Evolutionary conservation across 2,888 invertebrate species (phyloP).

Genomic region (Hirtodrosophila duncani): DNA sequence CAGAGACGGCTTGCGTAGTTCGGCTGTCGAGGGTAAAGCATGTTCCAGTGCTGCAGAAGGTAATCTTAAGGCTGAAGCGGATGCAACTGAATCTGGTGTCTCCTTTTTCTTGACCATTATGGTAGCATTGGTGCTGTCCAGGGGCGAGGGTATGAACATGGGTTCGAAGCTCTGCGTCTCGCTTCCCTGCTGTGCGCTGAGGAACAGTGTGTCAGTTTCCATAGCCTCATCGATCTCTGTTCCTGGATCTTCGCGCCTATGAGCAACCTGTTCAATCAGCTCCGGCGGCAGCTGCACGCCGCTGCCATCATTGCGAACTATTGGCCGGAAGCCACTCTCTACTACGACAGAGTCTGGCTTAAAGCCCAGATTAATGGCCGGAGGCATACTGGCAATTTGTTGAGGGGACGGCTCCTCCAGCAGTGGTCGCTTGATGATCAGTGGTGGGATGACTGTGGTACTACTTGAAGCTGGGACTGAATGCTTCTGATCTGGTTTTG

Average conservation of each 20-base stretch:
- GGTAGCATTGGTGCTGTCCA: constrained; percentile 81
- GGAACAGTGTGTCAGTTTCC: constrained; percentile 77
- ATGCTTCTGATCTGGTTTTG: constrained; percentile 48
- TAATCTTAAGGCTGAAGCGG: constrained; percentile 41
- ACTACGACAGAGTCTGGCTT: constrained; percentile 89
- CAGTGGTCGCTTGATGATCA: constrained; percentile 68
- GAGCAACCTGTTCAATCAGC: constrained; percentile 75
- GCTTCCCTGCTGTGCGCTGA: constrained; percentile 78
- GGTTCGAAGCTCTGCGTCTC: constrained; percentile 86
- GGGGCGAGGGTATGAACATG: constrained; percentile 89
- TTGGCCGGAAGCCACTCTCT: constrained; percentile 91
- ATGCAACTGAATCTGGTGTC: constrained; percentile 1
- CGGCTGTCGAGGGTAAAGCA: constrained; percentile 52
- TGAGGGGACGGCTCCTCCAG: constrained; percentile 59
- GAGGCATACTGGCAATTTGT: constrained; percentile 78
- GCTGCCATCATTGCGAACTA: constrained; percentile 79
- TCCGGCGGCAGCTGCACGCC: constrained; percentile 77
- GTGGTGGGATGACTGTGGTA: constrained; percentile 27
- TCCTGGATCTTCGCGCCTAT: constrained; percentile 76
- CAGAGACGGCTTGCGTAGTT: constrained; percentile 77
- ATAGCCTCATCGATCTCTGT: constrained; percentile 76
- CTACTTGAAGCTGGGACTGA: too few relatives aligned
- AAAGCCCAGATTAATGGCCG: constrained; percentile 87
- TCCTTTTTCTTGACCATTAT: constrained; percentile 43
- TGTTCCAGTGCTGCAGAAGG: constrained; percentile 50